Base-by-base conservation (phyloP, 2,888 invertebrate genomes). In the Cataglyphis altisquamis region DNA sequence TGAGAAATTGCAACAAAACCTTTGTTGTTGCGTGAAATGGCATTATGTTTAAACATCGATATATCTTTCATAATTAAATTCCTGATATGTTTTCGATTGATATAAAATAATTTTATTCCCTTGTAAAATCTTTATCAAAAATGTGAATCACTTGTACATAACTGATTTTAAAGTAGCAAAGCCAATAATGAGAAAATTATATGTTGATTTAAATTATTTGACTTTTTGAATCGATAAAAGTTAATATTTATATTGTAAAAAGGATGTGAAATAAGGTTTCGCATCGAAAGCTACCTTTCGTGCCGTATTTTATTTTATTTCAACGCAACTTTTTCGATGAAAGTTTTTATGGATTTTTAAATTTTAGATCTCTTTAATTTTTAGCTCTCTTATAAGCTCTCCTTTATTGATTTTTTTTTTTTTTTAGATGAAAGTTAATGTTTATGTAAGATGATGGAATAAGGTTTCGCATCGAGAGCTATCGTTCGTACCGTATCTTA, bases 1-100 rank as follows among this genome's bases (percentile, higher is more conserved):
- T 67, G 67, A 32, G 39, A 77, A 77, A 67, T 57, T 77, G 41
- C 67, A 67, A 77, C 41, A 55, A 77, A 77, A 67, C n/a, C 25
- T n/a, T 4, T 55, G 18, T 52, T 29, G 39, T 62, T 41, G 18
- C 32, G 6, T 18, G 29, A 60, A 29, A 60, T 29, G n/a, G 25
- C 29, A 41, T 67, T n/a, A 67, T 67, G 48, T 52, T 52, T 25
- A 8, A 39, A 64, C 48, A 64, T 8, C 36, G 18, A 67, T 55
- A 8, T n/a, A n/a, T 10, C 77, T n/a, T 41, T 29, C 41, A 29
- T 67, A 77, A 77, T 77, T 77, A 67, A 55, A 77, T 52, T 52
- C 39, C 8, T 10, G 12, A 25, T 18, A n/a, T 39, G 21, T 21
- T 29, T 29, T 66, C 12, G 10, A 39, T 66, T 25, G 74, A 74